Evolutionary conservation across 2,888 invertebrate genomes (phyloP).

Genomic region (Chironomus tentans): DNA sequence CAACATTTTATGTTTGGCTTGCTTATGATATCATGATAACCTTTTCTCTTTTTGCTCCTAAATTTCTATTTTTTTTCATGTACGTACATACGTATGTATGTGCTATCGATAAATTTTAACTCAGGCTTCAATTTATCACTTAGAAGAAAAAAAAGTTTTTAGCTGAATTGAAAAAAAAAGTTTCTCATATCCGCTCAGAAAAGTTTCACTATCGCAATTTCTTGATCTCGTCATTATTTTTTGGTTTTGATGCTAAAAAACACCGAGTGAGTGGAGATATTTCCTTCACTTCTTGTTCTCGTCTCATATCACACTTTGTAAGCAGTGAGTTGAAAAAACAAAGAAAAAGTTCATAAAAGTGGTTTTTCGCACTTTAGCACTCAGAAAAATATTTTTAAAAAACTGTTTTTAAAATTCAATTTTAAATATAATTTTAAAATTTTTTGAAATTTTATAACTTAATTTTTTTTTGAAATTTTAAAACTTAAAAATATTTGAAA

Average conservation of each 20-base stretch:
- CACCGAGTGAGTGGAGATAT: not conserved
- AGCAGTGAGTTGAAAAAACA: no score
- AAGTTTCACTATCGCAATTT: not conserved
- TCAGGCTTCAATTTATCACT: slow-evolving; percentile 16
- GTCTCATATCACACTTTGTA: no score
- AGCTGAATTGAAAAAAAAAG: not conserved
- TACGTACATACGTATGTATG: not conserved
- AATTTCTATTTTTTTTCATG: not conserved
- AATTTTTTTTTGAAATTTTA: no score
- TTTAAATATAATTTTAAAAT: no score
- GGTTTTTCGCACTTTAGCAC: not conserved
- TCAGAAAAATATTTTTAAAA: no score
- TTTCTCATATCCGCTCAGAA: not conserved
- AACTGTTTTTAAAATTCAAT: no score
- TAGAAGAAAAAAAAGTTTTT: not conserved
- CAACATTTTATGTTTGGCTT: not conserved
- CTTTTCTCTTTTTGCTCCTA: not conserved
- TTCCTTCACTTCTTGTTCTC: not conserved
- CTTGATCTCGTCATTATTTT: not conserved
- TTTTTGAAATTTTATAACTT: no score
- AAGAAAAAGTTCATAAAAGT: not conserved
- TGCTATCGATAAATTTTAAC: slow-evolving; percentile 9
- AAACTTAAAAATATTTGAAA: no score
- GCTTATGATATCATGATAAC: not conserved
- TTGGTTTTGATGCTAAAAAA: not conserved